phyloP scores from a whole-genome alignment of 2,888 invertebrate species.

The Agrenia bidenticulata region DNA sequence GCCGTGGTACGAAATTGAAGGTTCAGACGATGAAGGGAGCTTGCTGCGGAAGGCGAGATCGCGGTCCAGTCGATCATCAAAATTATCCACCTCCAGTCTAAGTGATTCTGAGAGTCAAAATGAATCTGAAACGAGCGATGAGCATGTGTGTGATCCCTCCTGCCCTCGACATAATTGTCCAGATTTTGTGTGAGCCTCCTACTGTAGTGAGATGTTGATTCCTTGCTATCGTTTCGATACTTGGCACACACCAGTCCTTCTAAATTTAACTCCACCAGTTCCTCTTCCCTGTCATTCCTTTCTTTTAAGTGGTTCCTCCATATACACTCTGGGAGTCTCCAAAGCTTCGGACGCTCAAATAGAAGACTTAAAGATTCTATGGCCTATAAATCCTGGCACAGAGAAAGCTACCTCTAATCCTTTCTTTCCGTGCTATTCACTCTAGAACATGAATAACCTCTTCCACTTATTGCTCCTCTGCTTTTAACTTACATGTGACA shows the following conservation, averaged over 20 bases:
- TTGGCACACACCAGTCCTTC: background rate
- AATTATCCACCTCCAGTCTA: slow-evolving; percentile 24
- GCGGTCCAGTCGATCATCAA: slow-evolving; percentile 26
- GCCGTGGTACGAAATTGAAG: slow-evolving; percentile 52
- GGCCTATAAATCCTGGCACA: background rate
- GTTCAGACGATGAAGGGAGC: slow-evolving; percentile 50
- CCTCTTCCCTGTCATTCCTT: background rate
- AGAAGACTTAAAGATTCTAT: background rate
- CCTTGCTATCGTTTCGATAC: slow-evolving; percentile 10
- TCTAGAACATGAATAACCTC: slow-evolving; percentile 9
- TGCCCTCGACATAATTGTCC: slow-evolving; percentile 39
- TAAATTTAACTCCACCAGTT: background rate
- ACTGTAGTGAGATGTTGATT: slow-evolving; percentile 3
- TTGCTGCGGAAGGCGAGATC: slow-evolving; percentile 39
- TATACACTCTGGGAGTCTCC: background rate
- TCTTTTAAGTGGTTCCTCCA: background rate
- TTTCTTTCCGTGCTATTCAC: background rate
- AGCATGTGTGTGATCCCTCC: slow-evolving; percentile 19
- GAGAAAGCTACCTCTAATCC: too few species aligned
- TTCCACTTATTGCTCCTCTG: slow-evolving; percentile 8
- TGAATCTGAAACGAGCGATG: slow-evolving; percentile 24
- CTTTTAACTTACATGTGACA: slow-evolving; percentile 1
- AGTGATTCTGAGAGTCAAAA: slow-evolving; percentile 19
- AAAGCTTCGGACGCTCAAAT: background rate
- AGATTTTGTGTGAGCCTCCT: slow-evolving; percentile 37